Evolutionary conservation across 2,888 invertebrate genomes (phyloP).

Genomic region (Aspidiotus destructor): DNA sequence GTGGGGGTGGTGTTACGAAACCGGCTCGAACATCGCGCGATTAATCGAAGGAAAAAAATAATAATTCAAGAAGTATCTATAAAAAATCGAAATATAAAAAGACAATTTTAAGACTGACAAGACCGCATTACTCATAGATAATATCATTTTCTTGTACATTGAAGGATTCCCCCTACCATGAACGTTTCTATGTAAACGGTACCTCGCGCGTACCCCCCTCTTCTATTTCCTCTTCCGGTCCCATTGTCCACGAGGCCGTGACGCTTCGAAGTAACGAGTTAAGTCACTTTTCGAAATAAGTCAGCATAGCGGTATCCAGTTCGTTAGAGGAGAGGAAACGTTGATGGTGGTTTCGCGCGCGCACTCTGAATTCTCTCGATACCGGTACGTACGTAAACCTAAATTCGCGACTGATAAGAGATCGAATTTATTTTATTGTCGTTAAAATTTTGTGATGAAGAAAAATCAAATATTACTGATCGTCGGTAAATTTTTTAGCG

Average conservation of each 20-base stretch:
- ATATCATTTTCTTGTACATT: conserved; percentile 20
- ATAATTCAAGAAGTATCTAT: too few relatives aligned
- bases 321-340: not conserved
- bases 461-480: conserved; percentile 6
- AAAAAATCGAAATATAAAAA: conserved; percentile 5
- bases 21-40: too few relatives aligned
- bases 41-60: too few relatives aligned
- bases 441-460: conserved; percentile 18
- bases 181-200: conserved; percentile 23
- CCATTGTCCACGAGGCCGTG: conserved; percentile 29
- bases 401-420: conserved; percentile 22
- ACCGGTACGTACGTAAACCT: conserved; percentile 11
- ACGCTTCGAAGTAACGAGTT: conserved; percentile 26
- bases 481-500: not conserved
- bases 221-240: conserved; percentile 28
- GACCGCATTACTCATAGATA: conserved; percentile 21
- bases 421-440: conserved; percentile 5
- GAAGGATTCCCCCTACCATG: conserved; percentile 26
- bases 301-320: conserved; percentile 24
- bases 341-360: conserved; percentile 13
- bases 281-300: conserved; percentile 24
- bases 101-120: conserved; percentile 14
- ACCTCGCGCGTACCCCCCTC: conserved; percentile 19
- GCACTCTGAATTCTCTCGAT: conserved; percentile 16
- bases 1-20: not conserved